A percentile compares a stretch with the other conserved stretches of the same genome.
Evolutionary conservation across 2,888 invertebrate species (phyloP).

Genomic region (Oeneis ivallda): DNA sequence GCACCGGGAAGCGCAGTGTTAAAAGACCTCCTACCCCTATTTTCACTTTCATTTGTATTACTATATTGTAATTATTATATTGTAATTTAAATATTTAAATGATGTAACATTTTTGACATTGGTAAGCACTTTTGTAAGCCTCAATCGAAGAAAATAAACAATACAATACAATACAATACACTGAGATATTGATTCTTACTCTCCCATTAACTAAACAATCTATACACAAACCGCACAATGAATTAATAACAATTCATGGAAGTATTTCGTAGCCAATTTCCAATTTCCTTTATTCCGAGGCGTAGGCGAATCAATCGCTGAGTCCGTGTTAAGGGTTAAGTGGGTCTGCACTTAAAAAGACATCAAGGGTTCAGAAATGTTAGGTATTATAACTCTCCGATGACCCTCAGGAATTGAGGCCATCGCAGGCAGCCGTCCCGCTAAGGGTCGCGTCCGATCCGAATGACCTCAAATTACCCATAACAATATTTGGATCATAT

Average conservation of each 20-base stretch:
- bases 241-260: background rate
- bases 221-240: background rate
- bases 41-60: too few species aligned
- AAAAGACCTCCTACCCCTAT: too few species aligned
- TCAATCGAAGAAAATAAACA: too few species aligned
- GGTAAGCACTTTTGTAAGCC: too few species aligned
- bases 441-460: background rate
- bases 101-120: too few species aligned
- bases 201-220: too few species aligned
- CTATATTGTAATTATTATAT: too few species aligned
- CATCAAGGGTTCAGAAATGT: slow-evolving; percentile 78
- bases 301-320: slow-evolving; percentile 22
- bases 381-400: slow-evolving; percentile 75
- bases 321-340: slow-evolving; percentile 70
- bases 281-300: slow-evolving; percentile 6
- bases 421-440: slow-evolving; percentile 46
- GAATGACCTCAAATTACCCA: slow-evolving; percentile 14
- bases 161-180: too few species aligned
- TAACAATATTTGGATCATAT: background rate
- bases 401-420: slow-evolving; percentile 73
- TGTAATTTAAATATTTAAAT: too few species aligned
- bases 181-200: too few species aligned
- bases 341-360: slow-evolving; percentile 79
- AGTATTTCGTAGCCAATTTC: background rate
- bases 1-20: too few species aligned